These are phyloP conservation scores for Fregata magnificens DNA, from an alignment of 2,113 vertebrate genomes.

Conservation along the genomic window DNA sequence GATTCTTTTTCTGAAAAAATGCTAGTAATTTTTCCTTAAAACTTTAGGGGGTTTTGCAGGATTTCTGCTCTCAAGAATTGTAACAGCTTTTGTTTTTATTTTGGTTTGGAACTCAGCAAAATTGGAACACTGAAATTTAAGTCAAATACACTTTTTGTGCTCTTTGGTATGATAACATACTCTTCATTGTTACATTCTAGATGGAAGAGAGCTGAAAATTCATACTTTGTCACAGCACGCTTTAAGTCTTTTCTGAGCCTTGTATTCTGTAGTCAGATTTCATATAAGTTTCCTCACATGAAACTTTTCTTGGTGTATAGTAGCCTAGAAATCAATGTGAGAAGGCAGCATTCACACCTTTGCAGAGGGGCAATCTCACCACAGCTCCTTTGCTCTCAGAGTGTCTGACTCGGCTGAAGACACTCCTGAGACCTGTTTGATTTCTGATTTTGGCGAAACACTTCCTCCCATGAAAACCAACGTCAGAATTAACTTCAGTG, in stretches of 20 bases:
- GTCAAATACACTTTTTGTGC: neutral
- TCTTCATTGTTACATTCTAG: accelerated
- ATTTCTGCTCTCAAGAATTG: neutral
- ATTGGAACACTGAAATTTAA: neutral
- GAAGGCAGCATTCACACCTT: neutral
- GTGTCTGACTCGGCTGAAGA: neutral
- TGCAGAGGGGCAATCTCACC: neutral
- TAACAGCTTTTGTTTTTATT: neutral
- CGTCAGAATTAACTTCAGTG: neutral
- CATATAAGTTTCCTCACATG: neutral
- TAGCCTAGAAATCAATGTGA: neutral
- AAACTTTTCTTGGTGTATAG: neutral
- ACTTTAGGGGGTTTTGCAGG: neutral
- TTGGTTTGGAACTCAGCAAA: neutral
- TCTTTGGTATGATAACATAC: neutral
- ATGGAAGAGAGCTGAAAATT: neutral
- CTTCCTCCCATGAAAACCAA: neutral
- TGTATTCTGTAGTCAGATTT: neutral
- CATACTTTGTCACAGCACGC: neutral
- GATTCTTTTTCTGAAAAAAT: neutral
- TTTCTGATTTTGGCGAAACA: neutral
- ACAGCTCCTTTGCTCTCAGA: neutral
- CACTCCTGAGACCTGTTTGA: neutral
- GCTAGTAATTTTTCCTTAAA: neutral
- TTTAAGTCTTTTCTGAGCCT: neutral